These are phyloP conservation scores for Microplitis demolitor DNA, from an alignment of 1,140 invertebrate genomes.

Conservation along the genomic window DNA sequence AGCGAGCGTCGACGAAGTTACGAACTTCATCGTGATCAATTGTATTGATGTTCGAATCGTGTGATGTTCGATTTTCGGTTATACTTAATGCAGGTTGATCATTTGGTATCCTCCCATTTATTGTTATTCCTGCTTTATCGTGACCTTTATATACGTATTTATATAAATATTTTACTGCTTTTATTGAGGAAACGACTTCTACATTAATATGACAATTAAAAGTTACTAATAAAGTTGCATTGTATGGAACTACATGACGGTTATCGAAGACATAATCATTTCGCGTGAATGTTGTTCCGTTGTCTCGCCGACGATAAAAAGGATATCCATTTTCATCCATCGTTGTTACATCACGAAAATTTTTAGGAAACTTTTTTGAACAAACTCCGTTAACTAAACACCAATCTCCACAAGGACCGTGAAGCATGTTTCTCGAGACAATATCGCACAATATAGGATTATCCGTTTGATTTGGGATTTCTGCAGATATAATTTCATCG, in stretches of 20 bases:
- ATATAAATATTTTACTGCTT: too few relatives aligned
- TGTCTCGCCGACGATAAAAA: neutral
- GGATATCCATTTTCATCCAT: slow-evolving; percentile 14
- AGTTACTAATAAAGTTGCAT: slow-evolving; percentile 3
- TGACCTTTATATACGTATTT: too few relatives aligned
- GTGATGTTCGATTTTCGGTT: neutral
- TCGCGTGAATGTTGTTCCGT: neutral
- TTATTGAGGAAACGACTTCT: too few relatives aligned
- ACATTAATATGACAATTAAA: slow-evolving; percentile 23
- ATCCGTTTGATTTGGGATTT: slow-evolving; percentile 21
- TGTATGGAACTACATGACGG: slow-evolving; percentile 16
- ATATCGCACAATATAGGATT: slow-evolving; percentile 12
- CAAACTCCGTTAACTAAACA: slow-evolving; percentile 24
- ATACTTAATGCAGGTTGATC: neutral
- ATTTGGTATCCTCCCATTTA: neutral
- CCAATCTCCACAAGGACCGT: slow-evolving; percentile 42
- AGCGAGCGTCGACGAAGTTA: neutral
- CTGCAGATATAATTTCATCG: slow-evolving; percentile 28
- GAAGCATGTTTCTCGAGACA: slow-evolving; percentile 32
- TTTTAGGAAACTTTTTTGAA: slow-evolving; percentile 39
- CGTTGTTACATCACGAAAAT: neutral
- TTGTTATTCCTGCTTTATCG: neutral
- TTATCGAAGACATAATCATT: slow-evolving; percentile 11
- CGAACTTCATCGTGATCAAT: neutral
- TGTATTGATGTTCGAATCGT: neutral